Evolutionary conservation across 2,113 vertebrate genomes (phyloP).

Genomic region (Equus quagga): DNA sequence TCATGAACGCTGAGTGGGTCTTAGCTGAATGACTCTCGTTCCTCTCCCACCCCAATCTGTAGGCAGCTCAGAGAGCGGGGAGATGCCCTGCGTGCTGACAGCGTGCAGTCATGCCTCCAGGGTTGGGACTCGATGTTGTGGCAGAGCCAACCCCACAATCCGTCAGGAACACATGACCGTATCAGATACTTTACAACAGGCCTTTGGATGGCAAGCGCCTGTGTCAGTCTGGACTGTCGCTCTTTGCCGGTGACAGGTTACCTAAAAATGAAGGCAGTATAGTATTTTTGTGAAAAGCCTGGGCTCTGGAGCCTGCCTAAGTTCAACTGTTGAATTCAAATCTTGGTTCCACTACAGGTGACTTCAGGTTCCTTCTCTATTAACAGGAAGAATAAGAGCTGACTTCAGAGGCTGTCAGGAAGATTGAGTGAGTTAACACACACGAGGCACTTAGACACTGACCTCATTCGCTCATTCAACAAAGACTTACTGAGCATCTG

Average conservation of each 20-base stretch:
- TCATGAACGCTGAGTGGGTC: background rate
- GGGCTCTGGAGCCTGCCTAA: background rate
- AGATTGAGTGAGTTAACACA: background rate
- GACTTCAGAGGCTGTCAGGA: background rate
- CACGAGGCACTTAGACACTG: background rate
- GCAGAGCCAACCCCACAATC: too few relatives aligned
- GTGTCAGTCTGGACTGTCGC: background rate
- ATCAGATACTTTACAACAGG: background rate
- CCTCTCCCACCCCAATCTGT: background rate
- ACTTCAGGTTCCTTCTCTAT: background rate
- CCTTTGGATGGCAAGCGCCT: background rate
- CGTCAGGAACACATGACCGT: background rate
- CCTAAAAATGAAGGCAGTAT: background rate
- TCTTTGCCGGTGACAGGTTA: background rate
- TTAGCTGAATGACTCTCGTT: background rate
- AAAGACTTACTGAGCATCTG: background rate
- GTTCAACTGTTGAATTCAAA: background rate
- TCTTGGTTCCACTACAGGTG: background rate
- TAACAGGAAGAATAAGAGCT: background rate
- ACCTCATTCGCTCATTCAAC: background rate
- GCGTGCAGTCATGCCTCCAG: too few relatives aligned
- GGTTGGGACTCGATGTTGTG: background rate
- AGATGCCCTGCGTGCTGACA: too few relatives aligned
- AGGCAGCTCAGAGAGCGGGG: background rate
- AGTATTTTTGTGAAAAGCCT: background rate